Conservation (phyloP, 2,113 vertebrate species). For the Cyphomyrus discorhynchus region DNA sequence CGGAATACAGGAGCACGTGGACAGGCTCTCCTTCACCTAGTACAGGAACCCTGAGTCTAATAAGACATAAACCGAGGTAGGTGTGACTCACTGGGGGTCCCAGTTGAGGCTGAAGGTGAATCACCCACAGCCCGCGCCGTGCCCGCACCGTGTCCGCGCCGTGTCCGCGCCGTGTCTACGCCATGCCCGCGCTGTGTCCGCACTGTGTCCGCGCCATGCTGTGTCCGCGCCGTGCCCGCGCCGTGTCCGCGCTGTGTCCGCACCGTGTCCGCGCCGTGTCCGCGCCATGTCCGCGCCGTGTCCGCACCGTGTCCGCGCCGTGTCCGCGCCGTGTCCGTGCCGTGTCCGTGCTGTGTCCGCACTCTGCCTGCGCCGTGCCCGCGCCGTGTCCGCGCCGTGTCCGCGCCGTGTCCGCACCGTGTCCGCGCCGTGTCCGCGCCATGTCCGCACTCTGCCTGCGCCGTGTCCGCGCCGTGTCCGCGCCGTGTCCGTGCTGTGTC, state of each 20-base stretch:
- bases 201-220: background rate
- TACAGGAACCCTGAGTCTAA: background rate
- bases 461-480: no score
- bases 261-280: no score
- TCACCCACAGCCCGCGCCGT: background rate
- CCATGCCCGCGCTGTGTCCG: background rate
- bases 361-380: no score
- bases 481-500: no score
- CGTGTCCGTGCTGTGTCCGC: no score
- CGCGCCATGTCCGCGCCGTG: no score
- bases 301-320: no score
- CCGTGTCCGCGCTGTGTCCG: background rate
- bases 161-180: background rate
- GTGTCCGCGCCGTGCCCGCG: background rate
- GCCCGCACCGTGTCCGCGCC: fast-evolving
- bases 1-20: background rate
- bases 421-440: no score
- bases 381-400: no score
- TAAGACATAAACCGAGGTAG: background rate
- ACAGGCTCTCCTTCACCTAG: background rate
- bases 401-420: no score
- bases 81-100: background rate
- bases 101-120: background rate
- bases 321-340: no score
- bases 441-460: no score